phyloP scores from a whole-genome alignment of 2,888 invertebrate species.

The Stratiomys singularior region DNA sequence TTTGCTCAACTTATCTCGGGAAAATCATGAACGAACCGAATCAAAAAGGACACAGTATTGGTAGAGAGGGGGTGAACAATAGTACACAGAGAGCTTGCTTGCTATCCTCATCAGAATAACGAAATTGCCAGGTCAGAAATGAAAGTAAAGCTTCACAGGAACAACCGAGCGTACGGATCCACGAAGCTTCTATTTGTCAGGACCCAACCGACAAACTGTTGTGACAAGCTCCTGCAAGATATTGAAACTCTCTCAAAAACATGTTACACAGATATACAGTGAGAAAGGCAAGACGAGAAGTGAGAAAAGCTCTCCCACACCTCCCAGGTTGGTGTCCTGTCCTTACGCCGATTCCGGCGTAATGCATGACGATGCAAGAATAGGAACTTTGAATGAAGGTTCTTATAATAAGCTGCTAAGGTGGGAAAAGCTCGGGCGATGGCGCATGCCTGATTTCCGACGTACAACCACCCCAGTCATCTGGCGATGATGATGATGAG shows the following conservation, averaged over 20 bases:
- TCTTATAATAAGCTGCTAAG: neutral
- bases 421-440: conserved; percentile 34
- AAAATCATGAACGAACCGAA: conserved; percentile 34
- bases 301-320: conserved; percentile 8
- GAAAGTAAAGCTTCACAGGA: conserved; percentile 26
- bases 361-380: conserved; percentile 27
- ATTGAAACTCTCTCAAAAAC: neutral
- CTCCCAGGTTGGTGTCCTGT: neutral
- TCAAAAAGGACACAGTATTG: conserved; percentile 28
- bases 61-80: conserved; percentile 22
- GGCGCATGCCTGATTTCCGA: conserved; percentile 49
- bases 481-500: conserved; percentile 8
- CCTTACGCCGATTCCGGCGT: conserved; percentile 8
- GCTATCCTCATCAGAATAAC: conserved; percentile 10
- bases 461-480: conserved; percentile 24
- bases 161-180: conserved; percentile 2
- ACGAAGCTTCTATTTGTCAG: conserved; percentile 31
- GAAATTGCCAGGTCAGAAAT: conserved; percentile 19
- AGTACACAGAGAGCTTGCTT: conserved; percentile 16
- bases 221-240: conserved; percentile 17
- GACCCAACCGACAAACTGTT: conserved; percentile 31
- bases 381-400: conserved; percentile 21
- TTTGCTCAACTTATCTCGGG: conserved; percentile 50
- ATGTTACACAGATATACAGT: conserved; percentile 2
- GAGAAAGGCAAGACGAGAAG: neutral